phyloP scores from a whole-genome alignment of 2,113 vertebrate genomes.

The Coptodon rendalli region DNA sequence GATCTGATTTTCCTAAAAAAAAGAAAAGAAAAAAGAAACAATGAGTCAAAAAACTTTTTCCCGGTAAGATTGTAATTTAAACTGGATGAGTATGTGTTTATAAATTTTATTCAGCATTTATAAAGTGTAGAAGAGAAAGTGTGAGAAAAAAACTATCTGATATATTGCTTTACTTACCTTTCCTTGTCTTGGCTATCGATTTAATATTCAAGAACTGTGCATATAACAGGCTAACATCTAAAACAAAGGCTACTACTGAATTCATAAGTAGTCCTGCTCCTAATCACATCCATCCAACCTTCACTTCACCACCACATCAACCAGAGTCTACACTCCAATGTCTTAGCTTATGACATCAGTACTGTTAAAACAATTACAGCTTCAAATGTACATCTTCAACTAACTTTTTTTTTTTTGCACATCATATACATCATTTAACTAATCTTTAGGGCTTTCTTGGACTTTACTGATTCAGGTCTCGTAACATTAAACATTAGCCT shows the following conservation, averaged over 20 bases:
- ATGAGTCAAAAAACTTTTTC: not conserved
- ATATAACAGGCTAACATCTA: rapidly evolving
- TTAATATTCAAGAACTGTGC: rapidly evolving
- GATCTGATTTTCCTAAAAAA: not conserved
- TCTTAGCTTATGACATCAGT: no score
- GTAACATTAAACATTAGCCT: rapidly evolving
- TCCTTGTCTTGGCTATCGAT: not conserved
- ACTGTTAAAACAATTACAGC: not conserved
- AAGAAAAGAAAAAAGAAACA: rapidly evolving
- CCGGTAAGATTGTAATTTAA: not conserved
- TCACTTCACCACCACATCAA: not conserved
- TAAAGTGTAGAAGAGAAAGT: not conserved
- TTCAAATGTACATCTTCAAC: not conserved
- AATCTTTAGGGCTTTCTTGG: not conserved
- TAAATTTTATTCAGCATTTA: not conserved
- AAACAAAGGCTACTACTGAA: rapidly evolving
- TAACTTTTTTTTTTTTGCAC: not conserved
- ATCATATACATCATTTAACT: not conserved
- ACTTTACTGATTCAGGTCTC: not conserved
- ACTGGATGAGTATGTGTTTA: not conserved
- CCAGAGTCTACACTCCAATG: not conserved
- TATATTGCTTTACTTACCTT: not conserved
- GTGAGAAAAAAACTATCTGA: rapidly evolving
- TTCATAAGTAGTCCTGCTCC: not conserved
- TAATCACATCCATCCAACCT: not conserved